phyloP scores from a whole-genome alignment of 2,797 vertebrate species.

The Nothura maculosa region DNA sequence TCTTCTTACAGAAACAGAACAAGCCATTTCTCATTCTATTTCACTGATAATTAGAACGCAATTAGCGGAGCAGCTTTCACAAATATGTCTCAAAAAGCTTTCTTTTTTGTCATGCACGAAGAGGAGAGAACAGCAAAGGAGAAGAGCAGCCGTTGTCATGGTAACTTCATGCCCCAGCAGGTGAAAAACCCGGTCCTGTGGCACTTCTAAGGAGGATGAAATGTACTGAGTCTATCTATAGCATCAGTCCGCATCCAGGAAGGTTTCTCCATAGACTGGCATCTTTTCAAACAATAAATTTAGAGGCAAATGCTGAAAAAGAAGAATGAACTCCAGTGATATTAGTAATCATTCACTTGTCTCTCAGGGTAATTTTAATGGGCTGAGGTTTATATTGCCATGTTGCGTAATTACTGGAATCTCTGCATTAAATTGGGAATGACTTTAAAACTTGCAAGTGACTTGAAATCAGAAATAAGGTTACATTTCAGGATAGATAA shows the following conservation, averaged over 20 bases:
- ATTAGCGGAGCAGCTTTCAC: not conserved
- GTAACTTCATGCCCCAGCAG: constrained; percentile 34
- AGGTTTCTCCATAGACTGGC: not conserved
- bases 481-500: not conserved
- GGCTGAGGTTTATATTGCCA: not conserved
- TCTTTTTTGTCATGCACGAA: not conserved
- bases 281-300: not conserved
- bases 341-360: not conserved
- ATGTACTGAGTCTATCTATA: not conserved
- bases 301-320: not conserved
- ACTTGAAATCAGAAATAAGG: not conserved
- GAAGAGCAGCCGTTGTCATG: constrained; percentile 43
- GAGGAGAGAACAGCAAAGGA: not conserved
- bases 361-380: not conserved
- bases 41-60: not conserved
- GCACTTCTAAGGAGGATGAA: not conserved
- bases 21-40: not conserved
- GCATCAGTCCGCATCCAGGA: not conserved
- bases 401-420: not conserved
- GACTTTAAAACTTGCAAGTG: not conserved
- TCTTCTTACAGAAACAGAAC: not conserved
- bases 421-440: not conserved
- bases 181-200: constrained; percentile 43
- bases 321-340: not conserved
- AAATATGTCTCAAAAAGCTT: not conserved